Conservation (phyloP, 2,888 invertebrate genomes). For the Nysson spinosus region DNA sequence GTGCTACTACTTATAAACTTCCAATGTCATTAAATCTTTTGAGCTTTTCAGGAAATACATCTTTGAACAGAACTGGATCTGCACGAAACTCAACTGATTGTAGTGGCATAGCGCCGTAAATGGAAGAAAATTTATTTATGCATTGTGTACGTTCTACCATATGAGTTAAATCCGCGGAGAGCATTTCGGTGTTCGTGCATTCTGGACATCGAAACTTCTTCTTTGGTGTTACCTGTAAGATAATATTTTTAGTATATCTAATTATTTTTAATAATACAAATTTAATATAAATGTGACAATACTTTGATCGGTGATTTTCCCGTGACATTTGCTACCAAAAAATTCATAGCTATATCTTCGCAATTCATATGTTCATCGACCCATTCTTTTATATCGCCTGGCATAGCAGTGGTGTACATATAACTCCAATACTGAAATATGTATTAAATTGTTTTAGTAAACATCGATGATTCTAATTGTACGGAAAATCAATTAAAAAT, state of each 20-base stretch:
- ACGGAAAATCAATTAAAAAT: too few species aligned
- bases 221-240: slow-evolving; percentile 89
- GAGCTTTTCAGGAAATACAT: slow-evolving; percentile 89
- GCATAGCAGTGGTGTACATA: slow-evolving; percentile 94
- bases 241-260: slow-evolving; percentile 4
- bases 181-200: slow-evolving; percentile 95
- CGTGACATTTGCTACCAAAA: slow-evolving; percentile 94
- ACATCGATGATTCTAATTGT: too few species aligned
- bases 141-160: slow-evolving; percentile 96
- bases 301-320: slow-evolving; percentile 96
- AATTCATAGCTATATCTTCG: slow-evolving; percentile 99
- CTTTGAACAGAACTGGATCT: slow-evolving; percentile 95
- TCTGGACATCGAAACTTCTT: slow-evolving; percentile 99
- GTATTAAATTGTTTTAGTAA: slow-evolving; percentile 5
- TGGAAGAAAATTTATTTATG: slow-evolving; percentile 85
- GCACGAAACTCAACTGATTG: slow-evolving; percentile 94
- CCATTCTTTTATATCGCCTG: slow-evolving; percentile 90
- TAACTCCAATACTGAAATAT: slow-evolving; percentile 89
- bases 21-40: slow-evolving; percentile 94
- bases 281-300: slow-evolving; percentile 24
- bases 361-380: slow-evolving; percentile 98
- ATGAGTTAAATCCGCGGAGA: slow-evolving; percentile 94
- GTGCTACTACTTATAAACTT: slow-evolving; percentile 82
- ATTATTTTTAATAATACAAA: neutral
- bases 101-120: slow-evolving; percentile 93